Evolutionary conservation across 2,113 vertebrate genomes (phyloP), one percentile per base, ranked within the genome.

Genomic region (Periophthalmus modestus): DNA sequence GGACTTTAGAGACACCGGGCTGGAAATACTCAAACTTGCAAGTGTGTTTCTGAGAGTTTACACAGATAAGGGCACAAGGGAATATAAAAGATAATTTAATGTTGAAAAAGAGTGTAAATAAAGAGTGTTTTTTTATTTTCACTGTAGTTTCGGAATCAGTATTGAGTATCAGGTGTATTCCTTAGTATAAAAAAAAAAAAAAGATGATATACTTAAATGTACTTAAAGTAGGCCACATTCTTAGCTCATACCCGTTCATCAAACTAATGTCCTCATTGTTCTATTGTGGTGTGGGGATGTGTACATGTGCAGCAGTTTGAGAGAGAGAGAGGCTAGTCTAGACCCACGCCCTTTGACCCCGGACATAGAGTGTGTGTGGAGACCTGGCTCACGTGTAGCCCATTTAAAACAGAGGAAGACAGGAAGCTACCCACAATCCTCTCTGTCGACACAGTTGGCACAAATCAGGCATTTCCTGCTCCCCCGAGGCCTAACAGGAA

Each of bases 371-470:
- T 69, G 46, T 72, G 23, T 73, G 46, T 71, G 21, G 73, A 54
- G 69, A 57, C 75, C 14, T 3, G 61, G 68, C 76, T 88, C 85
- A 91, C 76, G 83, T 89, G 89, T 86, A 71, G 73, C 68, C 58
- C 19, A 81, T 82, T 61, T 61, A 68, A 82, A 11, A 72, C 73
- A 77, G 4, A 83, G 88, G 82, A n/a, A 74, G 76, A 81, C 4
- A 82, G 89, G 82, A 85, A 88, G 84, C 39, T 79, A 83, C 79
- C 88, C 79, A 79, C 54, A 21, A 75, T 69, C 21, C 79, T 28
- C 66, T 70, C 50, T 68, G 75, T 67, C 71, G 81, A 62, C 90
- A 90, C 76, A 92, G 79, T 92, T 92, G 87, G 91, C 86, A 80
- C 39, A 73, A 62, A 71, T 63, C 21, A 47, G 2, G 86, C 73